phyloP scores from a whole-genome alignment of 2,888 invertebrate species.

The Catocala sponsa region DNA sequence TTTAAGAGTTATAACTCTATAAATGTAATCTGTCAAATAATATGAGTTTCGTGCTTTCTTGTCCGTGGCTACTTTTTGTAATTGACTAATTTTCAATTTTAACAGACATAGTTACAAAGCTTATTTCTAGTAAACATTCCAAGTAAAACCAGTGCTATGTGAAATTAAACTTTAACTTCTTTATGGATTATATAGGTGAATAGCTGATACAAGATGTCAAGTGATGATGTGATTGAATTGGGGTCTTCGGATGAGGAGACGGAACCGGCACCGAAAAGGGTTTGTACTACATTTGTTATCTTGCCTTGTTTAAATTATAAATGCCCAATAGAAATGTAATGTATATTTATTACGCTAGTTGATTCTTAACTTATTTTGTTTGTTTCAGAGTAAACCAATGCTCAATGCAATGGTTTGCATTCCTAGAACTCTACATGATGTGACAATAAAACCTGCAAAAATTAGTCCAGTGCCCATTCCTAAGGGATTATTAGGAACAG shows the following conservation, averaged over 20 bases:
- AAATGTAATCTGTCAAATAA: slow-evolving; percentile 10
- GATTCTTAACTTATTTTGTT: slow-evolving; percentile 4
- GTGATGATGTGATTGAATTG: slow-evolving; percentile 80
- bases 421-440: slow-evolving; percentile 65
- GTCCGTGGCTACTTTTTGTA: slow-evolving; percentile 1
- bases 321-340: too few species aligned
- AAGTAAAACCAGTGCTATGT: slow-evolving; percentile 3
- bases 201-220: slow-evolving; percentile 65
- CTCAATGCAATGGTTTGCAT: slow-evolving; percentile 82
- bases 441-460: slow-evolving; percentile 68
- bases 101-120: not conserved
- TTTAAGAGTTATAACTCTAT: not conserved
- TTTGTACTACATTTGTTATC: slow-evolving; percentile 32
- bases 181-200: slow-evolving; percentile 3
- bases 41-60: slow-evolving; percentile 16
- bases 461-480: slow-evolving; percentile 16
- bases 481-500: slow-evolving; percentile 49
- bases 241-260: slow-evolving; percentile 83
- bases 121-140: not conserved
- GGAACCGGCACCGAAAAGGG: slow-evolving; percentile 77
- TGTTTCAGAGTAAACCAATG: slow-evolving; percentile 70
- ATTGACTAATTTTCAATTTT: slow-evolving; percentile 1
- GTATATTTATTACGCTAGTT: not conserved
- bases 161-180: not conserved
- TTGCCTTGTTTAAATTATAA: too few species aligned